These are phyloP conservation scores for Hormiphora californensis DNA, from an alignment of 37 sponge, comb jelly and placozoan genomes.

Conservation along the genomic window DNA sequence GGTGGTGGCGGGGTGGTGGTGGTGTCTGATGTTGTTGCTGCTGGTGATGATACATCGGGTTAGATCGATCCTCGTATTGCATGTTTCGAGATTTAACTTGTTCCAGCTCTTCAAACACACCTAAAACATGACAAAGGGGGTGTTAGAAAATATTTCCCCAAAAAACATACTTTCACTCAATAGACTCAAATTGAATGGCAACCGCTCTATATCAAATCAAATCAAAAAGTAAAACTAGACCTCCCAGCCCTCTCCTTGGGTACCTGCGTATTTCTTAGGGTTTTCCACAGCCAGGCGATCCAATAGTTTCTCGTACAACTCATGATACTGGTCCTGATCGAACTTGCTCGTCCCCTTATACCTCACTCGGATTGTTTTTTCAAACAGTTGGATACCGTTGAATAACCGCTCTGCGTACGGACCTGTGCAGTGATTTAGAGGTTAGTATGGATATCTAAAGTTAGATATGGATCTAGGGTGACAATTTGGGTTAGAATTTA, in stretches of 20 bases:
- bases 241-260: not conserved
- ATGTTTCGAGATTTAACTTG: no score
- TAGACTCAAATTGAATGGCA: not conserved
- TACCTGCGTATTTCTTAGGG: conserved; percentile 44
- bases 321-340: conserved; percentile 42
- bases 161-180: not conserved
- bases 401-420: conserved; percentile 43
- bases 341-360: conserved; percentile 27
- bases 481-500: not conserved
- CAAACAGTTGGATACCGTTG: conserved; percentile 50
- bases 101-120: no score
- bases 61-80: no score
- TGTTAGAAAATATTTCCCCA: not conserved
- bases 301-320: conserved; percentile 41
- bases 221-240: not conserved
- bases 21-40: not conserved
- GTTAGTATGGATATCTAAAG: no score
- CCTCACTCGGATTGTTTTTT: not conserved
- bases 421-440: no score
- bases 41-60: no score
- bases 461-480: not conserved
- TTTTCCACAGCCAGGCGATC: conserved; percentile 23
- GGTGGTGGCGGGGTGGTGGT: not conserved
- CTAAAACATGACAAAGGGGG: not conserved
- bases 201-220: not conserved